Base-by-base conservation (phyloP, 2,113 vertebrate species). In the Gymnorhina tibicen region DNA sequence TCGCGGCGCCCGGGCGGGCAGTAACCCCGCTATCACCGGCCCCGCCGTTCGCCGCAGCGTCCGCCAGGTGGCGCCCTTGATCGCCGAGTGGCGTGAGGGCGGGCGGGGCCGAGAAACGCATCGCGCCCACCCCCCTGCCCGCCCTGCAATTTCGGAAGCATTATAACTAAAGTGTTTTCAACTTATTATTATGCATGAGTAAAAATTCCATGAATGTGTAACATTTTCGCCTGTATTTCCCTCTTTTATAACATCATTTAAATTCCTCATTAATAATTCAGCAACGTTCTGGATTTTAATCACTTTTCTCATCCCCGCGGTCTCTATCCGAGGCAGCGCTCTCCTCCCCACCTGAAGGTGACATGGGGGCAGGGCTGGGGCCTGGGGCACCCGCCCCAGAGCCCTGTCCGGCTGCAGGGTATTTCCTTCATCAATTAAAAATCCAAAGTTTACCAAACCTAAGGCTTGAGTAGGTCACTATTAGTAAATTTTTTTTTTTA, bases 181-280 rank as follows among this genome's bases (percentile, higher is more conserved):
- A 92, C 95, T 97, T 97, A 97, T 98, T 98, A 97, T 96, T 98
- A 98, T 98, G 98, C 98, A 98, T 98, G 97, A 98, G 95, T 96
- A 97, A 93, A 96, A 97, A 97, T 95, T 93, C 97, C 93, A 98
- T 98, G 97, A 98, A 98, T 98, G 97, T 98, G 97, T 97, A 98
- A 98, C 98, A 97, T 97, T 98, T 98, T 98, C 96, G 92, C 87
- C 97, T 72, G 73, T 96, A 97, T 97, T 98, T 92, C 94, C 91
- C 94, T 95, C 95, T 98, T 98, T 98, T 97, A 98, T 98, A 98
- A 96, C 95, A 98, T 97, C 97, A 98, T 98, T 98, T 98, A 97
- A 98, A 98, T 98, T 98, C 96, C 96, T 96, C 97, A 97, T 98
- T 97, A 98, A 98, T 98, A 97, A 98, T 98, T 97, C 97, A 97